Evolutionary conservation across 2,888 invertebrate genomes (phyloP), one percentile per base, ranked within the genome.

Genomic region (Melolontha melolontha): DNA sequence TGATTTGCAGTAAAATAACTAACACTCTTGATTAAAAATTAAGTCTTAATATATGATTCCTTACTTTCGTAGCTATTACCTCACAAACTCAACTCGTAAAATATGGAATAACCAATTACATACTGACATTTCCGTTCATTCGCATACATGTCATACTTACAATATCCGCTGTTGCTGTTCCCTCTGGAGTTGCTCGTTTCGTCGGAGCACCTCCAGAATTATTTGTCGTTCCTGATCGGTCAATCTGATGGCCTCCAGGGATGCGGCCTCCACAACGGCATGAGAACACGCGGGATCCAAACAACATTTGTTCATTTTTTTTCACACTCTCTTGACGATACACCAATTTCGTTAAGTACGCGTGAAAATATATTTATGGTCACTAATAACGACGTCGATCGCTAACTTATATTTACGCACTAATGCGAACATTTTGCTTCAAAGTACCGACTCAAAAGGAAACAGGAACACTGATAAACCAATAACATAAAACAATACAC

Each of bases 141-240:
- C 16, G 40, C 51, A 11, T 51, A 51, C 29, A 44, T 34, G 29
- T 55, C 50, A 12, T 69, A 86, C 87, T 87, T 79, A 87, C 87
- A 86, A 83, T 71, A 87, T 83, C 70, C 84, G 79, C 17, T 84
- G 81, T 14, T 86, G 85, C 77, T 87, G 87, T 12, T 85, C 81
- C 73, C 85, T 83, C 11, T 86, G 81, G 47, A 87, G 79, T 66
- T 82, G 83, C 75, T 87, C 87, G 74, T 87, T 87, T 52, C 87
- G 82, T 71, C 85, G 84, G 59, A 87, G 78, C 49, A 87, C 87
- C 69, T 83, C 85, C 69, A 87, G 82, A 75, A 87, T 87, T 77
- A 85, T 85, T 77, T 85, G 84, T 50, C 86, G 81, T 72, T 87
- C 87, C 63, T 76, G 75, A 69, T 80, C 79, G 8, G 82, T 77